Evolutionary conservation across 1,140 invertebrate genomes (phyloP), one percentile per base, ranked within the genome.

Genomic region (Drosophila sproati): DNA sequence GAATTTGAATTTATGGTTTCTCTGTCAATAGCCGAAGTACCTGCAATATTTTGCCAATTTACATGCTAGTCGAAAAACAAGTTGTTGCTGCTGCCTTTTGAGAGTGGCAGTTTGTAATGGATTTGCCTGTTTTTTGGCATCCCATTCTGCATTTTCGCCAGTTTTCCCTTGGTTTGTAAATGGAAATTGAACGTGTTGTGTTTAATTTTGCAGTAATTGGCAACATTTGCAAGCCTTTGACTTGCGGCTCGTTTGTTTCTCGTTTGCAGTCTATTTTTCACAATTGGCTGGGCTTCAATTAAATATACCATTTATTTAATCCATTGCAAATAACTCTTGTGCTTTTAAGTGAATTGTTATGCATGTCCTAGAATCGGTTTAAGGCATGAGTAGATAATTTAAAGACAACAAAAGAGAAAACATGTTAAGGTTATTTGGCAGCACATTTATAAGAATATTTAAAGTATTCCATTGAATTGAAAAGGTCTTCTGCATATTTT

Each of bases 11-110:
- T 32, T 68, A 12, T 31, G 20, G 47, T 20, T 3, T 43, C 20
- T n/a, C 7, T 32, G 48, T 8, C 48, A 51, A 51, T 51, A 32
- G 1, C 4, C 32, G 7, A 43, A n/a, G 28, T 57, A 66, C 45
- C 63, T 59, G 71, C 80, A 73, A 76, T 79, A 71, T 67, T 82
- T 48, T 45, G 43, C 68, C 52, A 82, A 82, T 81, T 82, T 78
- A 67, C 80, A 82, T 66, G 52, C 61, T 37, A 67, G 8, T 39
- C 45, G 35, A 57, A 43, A 62, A 12, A 73, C 29, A 55, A 56
- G 12, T 35, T 48, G 12, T 48, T 64, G n/a, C 28, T 31, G 20
- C 12, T 29, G 10, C 5, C 35, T 37, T 61, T 55, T 56, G 10
- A 59, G 80, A 67, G 62, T 69, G 63, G 52, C 77, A 67, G 52